phyloP scores from a whole-genome alignment of 2,888 invertebrate species.

The Neria commutata region DNA sequence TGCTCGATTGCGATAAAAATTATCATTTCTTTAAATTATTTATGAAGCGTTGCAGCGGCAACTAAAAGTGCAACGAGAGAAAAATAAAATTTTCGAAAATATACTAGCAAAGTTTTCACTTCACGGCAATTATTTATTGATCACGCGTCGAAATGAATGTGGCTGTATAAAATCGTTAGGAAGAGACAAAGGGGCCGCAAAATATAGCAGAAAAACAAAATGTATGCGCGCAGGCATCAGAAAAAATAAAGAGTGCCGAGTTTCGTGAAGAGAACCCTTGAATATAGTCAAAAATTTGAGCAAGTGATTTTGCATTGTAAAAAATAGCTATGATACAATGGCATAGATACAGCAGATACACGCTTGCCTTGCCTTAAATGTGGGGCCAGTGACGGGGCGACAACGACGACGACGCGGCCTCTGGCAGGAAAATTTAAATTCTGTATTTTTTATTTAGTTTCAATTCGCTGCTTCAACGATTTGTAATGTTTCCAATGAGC shows the following conservation, averaged over 20 bases:
- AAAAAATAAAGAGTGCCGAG: too few species aligned
- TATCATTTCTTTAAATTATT: too few species aligned
- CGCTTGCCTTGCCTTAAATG: conserved; percentile 13
- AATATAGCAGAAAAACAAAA: not conserved
- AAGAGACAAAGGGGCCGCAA: not conserved
- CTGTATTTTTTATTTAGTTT: not conserved
- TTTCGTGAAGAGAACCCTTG: too few species aligned
- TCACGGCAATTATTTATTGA: conserved; percentile 23
- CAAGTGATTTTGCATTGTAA: too few species aligned
- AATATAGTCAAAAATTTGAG: too few species aligned
- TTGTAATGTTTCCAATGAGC: conserved; percentile 3
- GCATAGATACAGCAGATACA: too few species aligned
- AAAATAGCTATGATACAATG: too few species aligned
- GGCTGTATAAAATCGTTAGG: conserved; percentile 3
- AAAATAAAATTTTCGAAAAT: conserved; percentile 12
- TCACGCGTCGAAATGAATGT: conserved; percentile 18
- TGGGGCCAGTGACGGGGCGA: not conserved
- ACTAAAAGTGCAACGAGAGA: conserved; percentile 2
- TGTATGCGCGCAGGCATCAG: too few species aligned
- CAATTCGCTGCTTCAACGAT: not conserved
- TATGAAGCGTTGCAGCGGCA: too few species aligned
- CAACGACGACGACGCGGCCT: not conserved
- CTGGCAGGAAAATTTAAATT: conserved; percentile 4
- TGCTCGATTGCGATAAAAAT: conserved; percentile 1
- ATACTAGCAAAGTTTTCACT: conserved; percentile 11